Evolutionary conservation across 2,113 vertebrate genomes (phyloP).

Genomic region (Phycodurus eques): DNA sequence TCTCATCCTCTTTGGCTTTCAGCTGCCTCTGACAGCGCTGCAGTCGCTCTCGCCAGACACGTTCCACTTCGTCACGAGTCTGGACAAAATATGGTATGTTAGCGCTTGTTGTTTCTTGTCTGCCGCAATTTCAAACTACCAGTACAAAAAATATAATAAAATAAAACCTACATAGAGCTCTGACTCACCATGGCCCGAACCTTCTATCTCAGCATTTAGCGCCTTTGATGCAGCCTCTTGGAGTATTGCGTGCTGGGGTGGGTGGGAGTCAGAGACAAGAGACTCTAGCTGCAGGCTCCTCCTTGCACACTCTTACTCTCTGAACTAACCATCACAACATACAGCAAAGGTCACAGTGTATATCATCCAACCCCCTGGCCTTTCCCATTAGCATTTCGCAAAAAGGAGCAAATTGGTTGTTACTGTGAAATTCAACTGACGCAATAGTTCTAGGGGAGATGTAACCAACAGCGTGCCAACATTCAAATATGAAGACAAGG

Average conservation of each 20-base stretch:
- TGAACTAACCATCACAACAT: conserved; percentile 52
- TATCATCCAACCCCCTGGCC: background rate
- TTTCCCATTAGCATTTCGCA: background rate
- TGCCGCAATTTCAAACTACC: background rate
- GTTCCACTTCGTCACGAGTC: conserved; percentile 69
- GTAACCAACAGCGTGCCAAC: conserved; percentile 1
- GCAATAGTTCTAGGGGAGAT: background rate
- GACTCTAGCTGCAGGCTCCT: conserved; percentile 54
- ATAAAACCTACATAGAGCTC: background rate
- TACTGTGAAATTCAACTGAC: background rate
- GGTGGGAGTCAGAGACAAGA: conserved; percentile 32
- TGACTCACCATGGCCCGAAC: conserved; percentile 65
- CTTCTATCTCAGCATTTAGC: conserved; percentile 64
- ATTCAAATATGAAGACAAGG: conserved; percentile 25
- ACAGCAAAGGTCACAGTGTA: conserved; percentile 15
- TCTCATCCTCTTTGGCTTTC: conserved; percentile 77
- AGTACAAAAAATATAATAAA: background rate
- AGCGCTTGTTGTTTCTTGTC: background rate
- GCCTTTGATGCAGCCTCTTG: conserved; percentile 71
- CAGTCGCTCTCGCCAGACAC: conserved; percentile 69
- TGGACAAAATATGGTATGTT: conserved; percentile 35
- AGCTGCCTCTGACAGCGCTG: conserved; percentile 74
- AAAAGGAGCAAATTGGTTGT: background rate
- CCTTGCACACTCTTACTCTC: conserved; percentile 68
- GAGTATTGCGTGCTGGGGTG: conserved; percentile 53